Conservation (phyloP, 1,140 invertebrate species). For the Helicoverpa zea region DNA sequence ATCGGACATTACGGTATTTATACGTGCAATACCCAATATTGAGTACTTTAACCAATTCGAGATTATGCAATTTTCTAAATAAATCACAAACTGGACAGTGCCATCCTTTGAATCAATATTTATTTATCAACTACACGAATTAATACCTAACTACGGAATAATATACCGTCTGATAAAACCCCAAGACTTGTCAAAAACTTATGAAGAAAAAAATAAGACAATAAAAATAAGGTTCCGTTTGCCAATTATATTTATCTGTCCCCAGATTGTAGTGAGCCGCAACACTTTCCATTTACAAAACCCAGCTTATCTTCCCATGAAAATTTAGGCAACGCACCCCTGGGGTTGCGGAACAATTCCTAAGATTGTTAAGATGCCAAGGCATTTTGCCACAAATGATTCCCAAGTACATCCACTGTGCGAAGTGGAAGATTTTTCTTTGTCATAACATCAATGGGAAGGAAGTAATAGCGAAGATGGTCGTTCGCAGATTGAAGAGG, state of each 20-base stretch:
- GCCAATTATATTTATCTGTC: constrained; percentile 52
- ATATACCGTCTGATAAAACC: background rate
- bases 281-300: constrained; percentile 41
- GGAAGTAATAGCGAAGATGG: constrained; percentile 33
- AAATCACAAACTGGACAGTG: too few relatives aligned
- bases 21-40: too few relatives aligned
- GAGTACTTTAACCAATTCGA: too few relatives aligned
- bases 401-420: background rate
- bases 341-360: constrained; percentile 26
- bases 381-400: constrained; percentile 30
- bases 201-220: constrained; percentile 11
- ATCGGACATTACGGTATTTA: background rate
- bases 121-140: too few relatives aligned
- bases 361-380: constrained; percentile 30
- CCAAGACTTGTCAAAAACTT: background rate
- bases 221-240: background rate
- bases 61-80: too few relatives aligned
- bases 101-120: too few relatives aligned
- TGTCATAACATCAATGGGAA: constrained; percentile 37
- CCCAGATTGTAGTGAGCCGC: constrained; percentile 40
- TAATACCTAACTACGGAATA: too few relatives aligned
- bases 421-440: constrained; percentile 18
- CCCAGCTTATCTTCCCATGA: constrained; percentile 15
- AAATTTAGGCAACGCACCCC: constrained; percentile 22
- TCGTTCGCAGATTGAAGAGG: constrained; percentile 29